Evolutionary conservation across 2,113 vertebrate genomes (phyloP), one percentile per base, ranked within the genome.

Genomic region (Paraplagusia blochii): DNA sequence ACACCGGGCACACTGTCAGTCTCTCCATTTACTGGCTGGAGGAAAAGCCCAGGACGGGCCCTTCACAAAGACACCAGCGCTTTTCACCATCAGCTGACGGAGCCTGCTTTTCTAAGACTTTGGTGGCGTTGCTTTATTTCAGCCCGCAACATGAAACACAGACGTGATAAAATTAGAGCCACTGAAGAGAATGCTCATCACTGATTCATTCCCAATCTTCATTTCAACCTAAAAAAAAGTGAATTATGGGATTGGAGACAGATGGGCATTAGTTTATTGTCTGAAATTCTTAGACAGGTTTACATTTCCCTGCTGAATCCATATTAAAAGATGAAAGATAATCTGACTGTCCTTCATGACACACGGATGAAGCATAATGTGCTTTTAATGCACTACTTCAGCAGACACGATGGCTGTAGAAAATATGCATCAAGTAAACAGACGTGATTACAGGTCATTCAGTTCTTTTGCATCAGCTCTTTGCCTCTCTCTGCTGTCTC

Each of bases 1-100:
- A 89, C 81, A 90, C 85, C 84, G 69, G 87, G 81, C 85, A 85
- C 87, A 88, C 80, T 87, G 87, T 88, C 87, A 79, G 68, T 82
- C 79, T 70, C 84, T 85, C 83, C 65, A 79, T 85, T 88, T 80
- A 47, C 73, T 73, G 79, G 81, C 82, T 84, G 67, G 73, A 83
- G 79, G 81, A 85, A 85, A 85, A 86, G 78, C 83, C 86, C 74
- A 46, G 75, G 81, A 85, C 80, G 49, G 83, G 85, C 64, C 74
- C 82, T 86, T 82, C 80, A 66, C 78, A 83, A 85, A 83, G 82
- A 90, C 85, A 82, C 85, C 76, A 79, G 70, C 35, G 11, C 67
- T 74, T 83, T 84, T 81, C 72, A 78, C 74, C 80, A 77, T 82
- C 73, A 77, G 72, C 80, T 79, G 82, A 85, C 68, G 63, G 65